phyloP scores from a whole-genome alignment of 2,113 vertebrate genomes.

The Ageneiosus marmoratus region DNA sequence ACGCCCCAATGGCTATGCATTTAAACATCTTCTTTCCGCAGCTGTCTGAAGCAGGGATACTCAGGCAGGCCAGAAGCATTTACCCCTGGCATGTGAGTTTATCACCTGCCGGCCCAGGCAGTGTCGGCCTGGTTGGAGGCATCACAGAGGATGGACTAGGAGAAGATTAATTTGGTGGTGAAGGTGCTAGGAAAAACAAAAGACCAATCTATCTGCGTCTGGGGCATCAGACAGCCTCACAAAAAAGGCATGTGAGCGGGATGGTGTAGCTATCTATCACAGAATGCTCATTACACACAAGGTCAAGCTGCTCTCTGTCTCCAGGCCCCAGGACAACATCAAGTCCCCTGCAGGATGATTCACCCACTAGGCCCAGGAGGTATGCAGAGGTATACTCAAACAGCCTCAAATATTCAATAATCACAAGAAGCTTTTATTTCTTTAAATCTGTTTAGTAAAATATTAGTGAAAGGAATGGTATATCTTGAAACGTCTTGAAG shows the following conservation, averaged over 20 bases:
- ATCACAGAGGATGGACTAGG: conserved; percentile 42
- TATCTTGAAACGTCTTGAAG: too few relatives aligned
- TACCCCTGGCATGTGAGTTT: conserved; percentile 55
- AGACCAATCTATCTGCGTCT: conserved; percentile 73
- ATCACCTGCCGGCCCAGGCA: conserved; percentile 51
- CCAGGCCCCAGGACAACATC: conserved; percentile 49
- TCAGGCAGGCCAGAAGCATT: conserved; percentile 60
- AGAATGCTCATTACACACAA: conserved; percentile 68
- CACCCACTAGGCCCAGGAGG: conserved; percentile 29
- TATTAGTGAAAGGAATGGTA: not conserved
- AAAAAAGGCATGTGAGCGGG: conserved; percentile 58
- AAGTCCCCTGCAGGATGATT: conserved; percentile 44
- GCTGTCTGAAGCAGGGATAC: conserved; percentile 54
- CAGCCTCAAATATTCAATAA: conserved; percentile 1
- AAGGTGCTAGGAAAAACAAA: conserved; percentile 69
- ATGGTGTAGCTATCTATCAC: conserved; percentile 72
- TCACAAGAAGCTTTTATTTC: not conserved
- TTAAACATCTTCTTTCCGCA: conserved; percentile 68
- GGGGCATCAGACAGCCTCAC: conserved; percentile 65
- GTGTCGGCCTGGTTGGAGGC: conserved; percentile 54
- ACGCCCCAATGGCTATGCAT: conserved; percentile 54
- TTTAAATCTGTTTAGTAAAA: not conserved
- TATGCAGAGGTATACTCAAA: conserved; percentile 33
- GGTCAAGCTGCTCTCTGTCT: conserved; percentile 64
- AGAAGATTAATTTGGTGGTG: conserved; percentile 71